phyloP scores from a whole-genome alignment of 1,140 invertebrate species.

The Leptinotarsa texana region DNA sequence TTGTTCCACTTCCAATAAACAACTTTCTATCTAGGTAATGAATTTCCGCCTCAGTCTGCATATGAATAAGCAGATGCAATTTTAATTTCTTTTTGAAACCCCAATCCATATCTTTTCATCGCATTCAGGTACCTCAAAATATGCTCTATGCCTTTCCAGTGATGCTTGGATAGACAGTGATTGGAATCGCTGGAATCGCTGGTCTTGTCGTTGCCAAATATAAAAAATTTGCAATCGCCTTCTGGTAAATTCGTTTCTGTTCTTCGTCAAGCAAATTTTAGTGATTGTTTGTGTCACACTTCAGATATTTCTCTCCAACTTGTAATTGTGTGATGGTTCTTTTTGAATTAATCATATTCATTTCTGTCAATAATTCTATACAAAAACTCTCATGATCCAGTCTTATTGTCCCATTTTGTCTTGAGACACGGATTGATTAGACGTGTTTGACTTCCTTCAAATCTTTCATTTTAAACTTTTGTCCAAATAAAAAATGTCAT shows the following conservation, averaged over 20 bases:
- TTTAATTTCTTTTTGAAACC: neutral
- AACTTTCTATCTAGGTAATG: neutral
- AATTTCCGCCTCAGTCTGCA: neutral
- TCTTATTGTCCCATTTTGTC: neutral
- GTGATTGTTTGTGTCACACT: neutral
- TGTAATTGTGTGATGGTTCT: neutral
- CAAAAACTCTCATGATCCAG: neutral
- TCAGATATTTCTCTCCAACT: neutral
- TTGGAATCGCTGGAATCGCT: neutral
- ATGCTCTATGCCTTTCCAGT: neutral
- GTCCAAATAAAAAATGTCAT: neutral
- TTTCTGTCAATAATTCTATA: neutral
- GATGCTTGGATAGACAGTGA: neutral
- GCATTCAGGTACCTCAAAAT: neutral
- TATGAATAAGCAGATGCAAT: neutral
- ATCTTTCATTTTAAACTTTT: neutral
- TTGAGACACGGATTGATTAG: neutral
- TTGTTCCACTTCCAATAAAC: neutral
- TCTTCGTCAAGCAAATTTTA: neutral
- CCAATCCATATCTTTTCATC: neutral
- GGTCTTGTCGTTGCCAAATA: neutral
- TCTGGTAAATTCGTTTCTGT: neutral
- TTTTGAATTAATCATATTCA: neutral
- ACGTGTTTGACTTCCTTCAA: neutral
- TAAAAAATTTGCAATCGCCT: neutral